phyloP scores from a whole-genome alignment of 2,888 invertebrate genomes.

The Dilophus febrilis region DNA sequence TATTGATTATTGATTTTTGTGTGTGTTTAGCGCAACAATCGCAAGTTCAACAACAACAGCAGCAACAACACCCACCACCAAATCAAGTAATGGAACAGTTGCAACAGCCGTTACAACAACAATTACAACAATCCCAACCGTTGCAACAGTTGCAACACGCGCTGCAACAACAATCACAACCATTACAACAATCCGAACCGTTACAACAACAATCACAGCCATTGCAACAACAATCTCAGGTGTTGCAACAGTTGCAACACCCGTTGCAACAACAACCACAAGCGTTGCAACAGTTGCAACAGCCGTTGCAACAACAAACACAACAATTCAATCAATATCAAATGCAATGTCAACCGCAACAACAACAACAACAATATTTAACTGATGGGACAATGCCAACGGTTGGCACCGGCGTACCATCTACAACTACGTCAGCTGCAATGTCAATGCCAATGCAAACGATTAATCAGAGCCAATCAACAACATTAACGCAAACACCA shows the following conservation, averaged over 20 bases:
- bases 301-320: slow-evolving; percentile 14
- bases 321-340: slow-evolving; percentile 7
- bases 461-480: too few relatives aligned
- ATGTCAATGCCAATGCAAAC: too few relatives aligned
- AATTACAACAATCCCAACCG: neutral
- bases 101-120: neutral
- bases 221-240: neutral
- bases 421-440: too few relatives aligned
- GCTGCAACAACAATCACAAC: neutral
- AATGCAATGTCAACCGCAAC: neutral
- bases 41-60: too few relatives aligned
- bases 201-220: neutral
- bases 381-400: neutral
- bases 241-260: neutral
- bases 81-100: too few relatives aligned
- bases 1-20: too few relatives aligned
- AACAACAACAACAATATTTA: slow-evolving; percentile 3
- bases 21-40: too few relatives aligned
- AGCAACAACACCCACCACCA: too few relatives aligned
- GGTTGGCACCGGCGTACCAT: too few relatives aligned
- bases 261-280: slow-evolving; percentile 8
- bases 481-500: too few relatives aligned
- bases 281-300: slow-evolving; percentile 4
- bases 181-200: neutral
- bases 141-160: neutral